Base-by-base conservation (phyloP, 2,113 vertebrate genomes). In the Paramisgurnus dabryanus region DNA sequence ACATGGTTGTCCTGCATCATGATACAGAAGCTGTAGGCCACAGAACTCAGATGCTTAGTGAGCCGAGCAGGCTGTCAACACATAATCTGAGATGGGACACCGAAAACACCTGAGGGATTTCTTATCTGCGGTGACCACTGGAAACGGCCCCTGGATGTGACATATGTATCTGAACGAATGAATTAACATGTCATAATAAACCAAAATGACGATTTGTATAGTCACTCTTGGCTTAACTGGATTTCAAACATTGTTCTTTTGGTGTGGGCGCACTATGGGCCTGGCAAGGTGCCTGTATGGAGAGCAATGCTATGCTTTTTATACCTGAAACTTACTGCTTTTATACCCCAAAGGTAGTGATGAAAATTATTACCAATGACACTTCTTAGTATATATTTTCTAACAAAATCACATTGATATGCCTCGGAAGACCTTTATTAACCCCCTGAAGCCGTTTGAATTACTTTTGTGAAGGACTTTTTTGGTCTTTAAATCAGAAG, bases 171-270 rank as follows among this genome's bases (percentile, higher is more conserved):
- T 78, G 69, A 86, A 84, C 87, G 67, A 82, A 81, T 66, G 77
- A 84, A 68, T 78, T 64, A 67, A 71, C 77, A 15, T 87, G 77
- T 89, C 90, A 88, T 85, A 92, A 91, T 84, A 91, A 86, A 82
- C 87, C 67, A 85, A 40, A 55, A 76, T 53, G 80, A 87, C 13
- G 67, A 85, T 72, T 63, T 41, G 34, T 45, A 40, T 17, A 17
- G 17, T 64, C 74, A 77, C 64, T 61, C 43, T 53, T 55, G 67
- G 73, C 41, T 65, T 78, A 63, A 45, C 49, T n/a, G 63, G n/a
- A 77, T 53, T 41, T 80, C 66, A 60, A 84, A 72, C 73, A 74
- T 64, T 9, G 10, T 66, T 76, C 45, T 34, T 18, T 27, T 5
- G 39, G 65, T 69, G 39, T 47, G 80, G 61, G 67, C 27, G 50